A percentile compares a stretch with the other conserved stretches of the same genome.
Conservation (phyloP, 2,888 invertebrate genomes). For the Chymomyza caudatula region DNA sequence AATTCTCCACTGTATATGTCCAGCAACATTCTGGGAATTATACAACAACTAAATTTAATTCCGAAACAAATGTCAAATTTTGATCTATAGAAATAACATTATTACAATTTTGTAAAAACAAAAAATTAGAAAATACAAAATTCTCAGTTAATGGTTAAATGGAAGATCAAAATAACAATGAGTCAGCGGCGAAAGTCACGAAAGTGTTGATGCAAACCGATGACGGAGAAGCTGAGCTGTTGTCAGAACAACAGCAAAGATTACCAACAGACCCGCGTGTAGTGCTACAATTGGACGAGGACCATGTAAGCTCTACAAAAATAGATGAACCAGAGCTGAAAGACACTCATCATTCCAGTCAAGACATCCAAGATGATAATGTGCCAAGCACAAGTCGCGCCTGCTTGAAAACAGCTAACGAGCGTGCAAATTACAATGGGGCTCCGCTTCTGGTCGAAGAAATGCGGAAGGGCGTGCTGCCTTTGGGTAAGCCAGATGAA, state of each 20-base stretch:
- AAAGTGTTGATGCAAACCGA: background rate
- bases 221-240: background rate
- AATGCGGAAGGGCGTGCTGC: too few species aligned
- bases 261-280: background rate
- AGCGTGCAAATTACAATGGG: slow-evolving; percentile 1
- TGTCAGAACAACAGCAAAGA: background rate
- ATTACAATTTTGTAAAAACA: too few species aligned
- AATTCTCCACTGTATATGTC: too few species aligned
- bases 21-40: too few species aligned
- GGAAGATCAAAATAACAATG: background rate
- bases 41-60: background rate
- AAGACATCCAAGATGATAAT: background rate
- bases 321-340: slow-evolving; percentile 23
- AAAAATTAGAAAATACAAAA: slow-evolving; percentile 15
- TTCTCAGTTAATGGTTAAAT: slow-evolving; percentile 2
- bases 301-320: slow-evolving; percentile 42
- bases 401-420: background rate
- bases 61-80: slow-evolving; percentile 26
- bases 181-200: background rate
- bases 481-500: background rate
- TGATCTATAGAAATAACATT: too few species aligned
- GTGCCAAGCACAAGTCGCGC: slow-evolving; percentile 13
- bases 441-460: too few species aligned
- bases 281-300: slow-evolving; percentile 36
- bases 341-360: background rate